Percentiles rank a stretch among this genome's conserved stretches.
phyloP scores from a whole-genome alignment of 2,888 invertebrate genomes.

The Fragum whitleyi region DNA sequence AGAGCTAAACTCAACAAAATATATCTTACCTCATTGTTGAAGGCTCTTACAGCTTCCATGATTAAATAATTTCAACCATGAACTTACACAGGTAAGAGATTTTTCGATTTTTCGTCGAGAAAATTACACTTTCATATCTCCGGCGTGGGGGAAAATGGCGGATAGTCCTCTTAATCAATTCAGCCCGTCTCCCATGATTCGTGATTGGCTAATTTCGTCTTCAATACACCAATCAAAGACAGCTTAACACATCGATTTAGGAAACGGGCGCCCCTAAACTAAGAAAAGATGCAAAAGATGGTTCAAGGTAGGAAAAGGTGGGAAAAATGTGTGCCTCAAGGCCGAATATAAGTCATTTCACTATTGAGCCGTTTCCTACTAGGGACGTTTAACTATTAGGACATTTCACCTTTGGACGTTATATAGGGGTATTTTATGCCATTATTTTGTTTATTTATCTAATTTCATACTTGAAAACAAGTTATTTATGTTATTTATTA shows the following conservation, averaged over 20 bases:
- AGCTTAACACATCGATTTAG: conserved; percentile 12
- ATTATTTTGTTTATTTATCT: no score
- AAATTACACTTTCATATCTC: conserved; percentile 39
- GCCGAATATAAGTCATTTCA: no score
- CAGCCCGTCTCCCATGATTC: conserved; percentile 20
- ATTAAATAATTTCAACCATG: conserved; percentile 11
- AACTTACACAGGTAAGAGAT: neutral
- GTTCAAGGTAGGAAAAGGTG: no score
- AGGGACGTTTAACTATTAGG: no score
- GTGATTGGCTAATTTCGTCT: conserved; percentile 63
- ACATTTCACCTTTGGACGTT: no score
- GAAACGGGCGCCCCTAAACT: no score
- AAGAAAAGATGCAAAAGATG: no score
- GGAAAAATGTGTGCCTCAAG: no score
- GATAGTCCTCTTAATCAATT: conserved; percentile 66
- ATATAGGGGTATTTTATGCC: no score
- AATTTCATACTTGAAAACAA: no score
- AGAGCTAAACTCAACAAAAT: neutral
- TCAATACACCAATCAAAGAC: conserved; percentile 42
- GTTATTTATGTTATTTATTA: no score
- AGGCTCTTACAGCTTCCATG: conserved; percentile 94
- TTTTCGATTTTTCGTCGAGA: neutral
- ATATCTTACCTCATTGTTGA: conserved; percentile 92
- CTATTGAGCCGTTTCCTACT: no score
- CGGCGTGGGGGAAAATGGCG: conserved; percentile 78